phyloP scores from a whole-genome alignment of 2,888 invertebrate genomes.

The Volucella zonaria region DNA sequence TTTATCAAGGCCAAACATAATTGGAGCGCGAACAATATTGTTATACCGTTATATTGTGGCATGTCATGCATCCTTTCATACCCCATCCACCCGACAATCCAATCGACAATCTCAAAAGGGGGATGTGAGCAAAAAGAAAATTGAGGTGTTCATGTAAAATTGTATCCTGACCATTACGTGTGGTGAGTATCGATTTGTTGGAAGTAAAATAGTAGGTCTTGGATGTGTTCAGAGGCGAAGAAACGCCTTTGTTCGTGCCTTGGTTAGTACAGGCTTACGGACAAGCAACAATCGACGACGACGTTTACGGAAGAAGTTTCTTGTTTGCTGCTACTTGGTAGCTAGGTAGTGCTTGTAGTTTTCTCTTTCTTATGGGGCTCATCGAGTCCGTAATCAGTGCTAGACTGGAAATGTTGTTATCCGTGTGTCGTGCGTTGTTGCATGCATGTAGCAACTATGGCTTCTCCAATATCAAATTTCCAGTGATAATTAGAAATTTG shows the following conservation, averaged over 20 bases:
- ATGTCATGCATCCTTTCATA: constrained; percentile 28
- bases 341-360: background rate
- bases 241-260: constrained; percentile 23
- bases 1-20: constrained; percentile 72
- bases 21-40: constrained; percentile 74
- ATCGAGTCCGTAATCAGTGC: constrained; percentile 45
- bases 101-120: background rate
- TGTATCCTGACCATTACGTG: constrained; percentile 66
- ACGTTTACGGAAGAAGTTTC: constrained; percentile 23
- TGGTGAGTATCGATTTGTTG: constrained; percentile 55
- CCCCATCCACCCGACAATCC: background rate
- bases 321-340: constrained; percentile 31
- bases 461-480: constrained; percentile 67
- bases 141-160: constrained; percentile 74
- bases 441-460: constrained; percentile 50
- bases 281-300: constrained; percentile 44
- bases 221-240: constrained; percentile 35
- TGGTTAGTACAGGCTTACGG: constrained; percentile 7
- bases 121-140: constrained; percentile 32
- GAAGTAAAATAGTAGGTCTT: constrained; percentile 13
- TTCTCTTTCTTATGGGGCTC: constrained; percentile 26
- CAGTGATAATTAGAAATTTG: constrained; percentile 74
- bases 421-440: constrained; percentile 46
- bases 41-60: constrained; percentile 42
- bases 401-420: constrained; percentile 48